Conservation (phyloP, 2,113 vertebrate genomes). For the Synchiropus splendidus region DNA sequence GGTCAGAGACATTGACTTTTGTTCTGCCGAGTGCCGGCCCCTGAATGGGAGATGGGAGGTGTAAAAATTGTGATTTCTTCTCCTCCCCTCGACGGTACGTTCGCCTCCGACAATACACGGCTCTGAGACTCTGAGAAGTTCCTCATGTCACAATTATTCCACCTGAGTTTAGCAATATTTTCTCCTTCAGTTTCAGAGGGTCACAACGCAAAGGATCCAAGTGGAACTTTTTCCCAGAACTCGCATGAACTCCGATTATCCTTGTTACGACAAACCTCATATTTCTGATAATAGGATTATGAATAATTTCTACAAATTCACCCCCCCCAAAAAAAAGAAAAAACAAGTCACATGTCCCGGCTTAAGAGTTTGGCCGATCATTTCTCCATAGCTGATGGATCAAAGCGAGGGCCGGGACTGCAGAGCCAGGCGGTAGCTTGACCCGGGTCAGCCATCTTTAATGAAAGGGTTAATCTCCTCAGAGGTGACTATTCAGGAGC, state of each 20-base stretch:
- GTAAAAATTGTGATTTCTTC: conserved; percentile 83
- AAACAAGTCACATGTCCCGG: conserved; percentile 99
- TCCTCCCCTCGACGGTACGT: conserved; percentile 66
- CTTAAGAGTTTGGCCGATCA: conserved; percentile 95
- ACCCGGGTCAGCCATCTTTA: conserved; percentile 91
- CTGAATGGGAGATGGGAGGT: conserved; percentile 89
- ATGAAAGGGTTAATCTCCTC: conserved; percentile 99
- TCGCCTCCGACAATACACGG: not conserved
- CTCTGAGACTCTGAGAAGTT: conserved; percentile 63
- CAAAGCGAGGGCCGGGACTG: conserved; percentile 83
- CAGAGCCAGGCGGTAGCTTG: conserved; percentile 85
- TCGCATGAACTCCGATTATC: conserved; percentile 73
- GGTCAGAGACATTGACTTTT: conserved; percentile 98
- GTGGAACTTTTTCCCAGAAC: conserved; percentile 85
- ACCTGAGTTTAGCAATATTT: conserved; percentile 18
- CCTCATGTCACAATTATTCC: conserved; percentile 86
- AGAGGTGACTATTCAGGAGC: conserved; percentile 96
- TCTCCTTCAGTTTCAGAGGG: too few relatives aligned
- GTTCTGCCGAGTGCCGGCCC: conserved; percentile 85
- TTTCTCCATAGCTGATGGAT: conserved; percentile 98
- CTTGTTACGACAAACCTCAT: conserved; percentile 84
- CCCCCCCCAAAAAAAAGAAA: conserved; percentile 50
- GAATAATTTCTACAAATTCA: conserved; percentile 99
- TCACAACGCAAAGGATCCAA: conserved; percentile 75
- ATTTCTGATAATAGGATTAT: conserved; percentile 99